Conservation (phyloP, 2,888 invertebrate species). For the Cosmia trapezina region DNA sequence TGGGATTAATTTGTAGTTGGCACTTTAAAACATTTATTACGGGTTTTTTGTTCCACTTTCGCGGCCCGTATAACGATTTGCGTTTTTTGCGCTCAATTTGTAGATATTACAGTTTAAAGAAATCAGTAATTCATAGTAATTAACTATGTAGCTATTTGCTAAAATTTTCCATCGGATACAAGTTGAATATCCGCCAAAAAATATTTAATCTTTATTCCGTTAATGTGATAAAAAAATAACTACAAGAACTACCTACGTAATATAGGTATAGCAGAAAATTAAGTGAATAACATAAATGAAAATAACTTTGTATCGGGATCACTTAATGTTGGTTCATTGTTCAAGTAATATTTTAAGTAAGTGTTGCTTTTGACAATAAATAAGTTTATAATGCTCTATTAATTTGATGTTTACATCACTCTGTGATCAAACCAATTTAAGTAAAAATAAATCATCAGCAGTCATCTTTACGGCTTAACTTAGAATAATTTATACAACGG, state of each 20-base stretch:
- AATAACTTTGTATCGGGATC: neutral
- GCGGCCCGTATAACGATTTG: slow-evolving; percentile 58
- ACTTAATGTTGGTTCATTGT: neutral
- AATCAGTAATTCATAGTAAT: neutral
- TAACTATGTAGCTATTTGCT: neutral
- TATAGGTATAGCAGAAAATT: neutral
- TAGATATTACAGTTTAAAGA: slow-evolving; percentile 30
- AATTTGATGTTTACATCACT: neutral
- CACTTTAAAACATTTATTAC: slow-evolving; percentile 69
- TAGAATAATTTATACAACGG: slow-evolving; percentile 67
- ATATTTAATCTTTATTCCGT: neutral
- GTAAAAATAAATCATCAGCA: slow-evolving; percentile 30
- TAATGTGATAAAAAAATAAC: neutral
- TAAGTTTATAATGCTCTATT: neutral
- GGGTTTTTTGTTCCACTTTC: slow-evolving; percentile 61
- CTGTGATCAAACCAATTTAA: slow-evolving; percentile 1
- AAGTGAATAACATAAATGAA: neutral
- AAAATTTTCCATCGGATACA: neutral
- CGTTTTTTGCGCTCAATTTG: slow-evolving; percentile 54
- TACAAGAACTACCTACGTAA: neutral
- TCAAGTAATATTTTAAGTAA: slow-evolving; percentile 1
- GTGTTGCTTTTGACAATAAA: neutral
- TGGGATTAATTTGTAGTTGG: slow-evolving; percentile 72
- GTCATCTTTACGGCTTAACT: slow-evolving; percentile 46
- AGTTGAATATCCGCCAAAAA: neutral